Conservation (phyloP, 2,888 invertebrate species). For the Griposia aprilina region DNA sequence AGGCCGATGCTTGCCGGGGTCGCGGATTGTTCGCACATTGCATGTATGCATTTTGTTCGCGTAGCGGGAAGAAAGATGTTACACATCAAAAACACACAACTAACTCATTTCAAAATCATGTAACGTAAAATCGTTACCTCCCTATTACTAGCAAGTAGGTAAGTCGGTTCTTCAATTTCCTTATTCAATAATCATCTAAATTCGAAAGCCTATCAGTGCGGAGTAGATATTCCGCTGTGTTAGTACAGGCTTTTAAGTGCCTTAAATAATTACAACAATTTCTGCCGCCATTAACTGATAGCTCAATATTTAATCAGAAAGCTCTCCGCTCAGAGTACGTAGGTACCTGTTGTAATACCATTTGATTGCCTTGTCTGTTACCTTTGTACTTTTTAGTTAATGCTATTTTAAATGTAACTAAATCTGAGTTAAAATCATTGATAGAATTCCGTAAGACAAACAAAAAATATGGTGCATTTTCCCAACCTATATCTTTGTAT, state of each 20-base stretch:
- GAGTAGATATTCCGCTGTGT: slow-evolving; percentile 32
- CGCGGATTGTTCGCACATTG: no score
- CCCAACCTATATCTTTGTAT: background rate
- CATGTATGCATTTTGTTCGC: no score
- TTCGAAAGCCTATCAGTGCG: slow-evolving; percentile 38
- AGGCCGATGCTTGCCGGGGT: no score
- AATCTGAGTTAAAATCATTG: background rate
- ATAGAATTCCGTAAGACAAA: background rate
- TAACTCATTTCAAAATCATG: background rate
- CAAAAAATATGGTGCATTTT: background rate
- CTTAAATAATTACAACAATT: slow-evolving; percentile 76
- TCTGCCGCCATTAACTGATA: slow-evolving; percentile 72
- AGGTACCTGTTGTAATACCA: slow-evolving; percentile 49
- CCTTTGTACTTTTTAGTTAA: slow-evolving; percentile 25
- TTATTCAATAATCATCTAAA: slow-evolving; percentile 39
- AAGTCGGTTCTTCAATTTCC: slow-evolving; percentile 13
- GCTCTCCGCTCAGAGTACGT: slow-evolving; percentile 59
- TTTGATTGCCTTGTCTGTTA: slow-evolving; percentile 40
- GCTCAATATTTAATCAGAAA: slow-evolving; percentile 78
- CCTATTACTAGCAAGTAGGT: background rate
- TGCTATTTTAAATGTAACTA: slow-evolving; percentile 6
- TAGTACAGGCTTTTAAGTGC: slow-evolving; percentile 64
- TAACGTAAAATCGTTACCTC: background rate
- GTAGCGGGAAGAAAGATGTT: no score
- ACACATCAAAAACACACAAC: background rate